Conservation (phyloP, 2,797 vertebrate species). For the Danio choprae region DNA sequence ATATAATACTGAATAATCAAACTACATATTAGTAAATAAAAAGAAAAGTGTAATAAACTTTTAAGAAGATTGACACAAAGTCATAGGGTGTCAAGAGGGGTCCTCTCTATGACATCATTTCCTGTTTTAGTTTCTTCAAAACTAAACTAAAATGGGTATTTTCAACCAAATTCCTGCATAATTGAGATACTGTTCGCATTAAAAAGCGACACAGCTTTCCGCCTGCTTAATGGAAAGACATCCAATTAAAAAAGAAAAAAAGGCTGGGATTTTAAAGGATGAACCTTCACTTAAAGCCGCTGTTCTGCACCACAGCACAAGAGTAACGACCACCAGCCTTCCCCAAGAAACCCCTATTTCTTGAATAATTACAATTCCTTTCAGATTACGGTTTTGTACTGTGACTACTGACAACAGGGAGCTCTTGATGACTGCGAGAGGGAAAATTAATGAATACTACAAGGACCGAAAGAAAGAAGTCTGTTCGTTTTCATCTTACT, state of each 20-base stretch:
- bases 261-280: slow-evolving; percentile 2
- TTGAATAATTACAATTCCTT: slow-evolving; percentile 29
- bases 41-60: no score
- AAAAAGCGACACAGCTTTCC: background rate
- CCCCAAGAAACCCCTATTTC: slow-evolving; percentile 11
- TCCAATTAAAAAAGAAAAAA: slow-evolving; percentile 21
- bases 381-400: slow-evolving; percentile 20
- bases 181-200: background rate
- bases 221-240: slow-evolving; percentile 4
- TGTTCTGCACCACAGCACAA: slow-evolving; percentile 34
- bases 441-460: slow-evolving; percentile 27
- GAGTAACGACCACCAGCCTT: slow-evolving; percentile 19
- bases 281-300: slow-evolving; percentile 19
- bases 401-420: slow-evolving; percentile 27
- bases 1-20: background rate
- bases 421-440: slow-evolving; percentile 30
- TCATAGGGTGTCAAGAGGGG: background rate
- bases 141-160: background rate
- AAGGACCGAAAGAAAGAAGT: background rate
- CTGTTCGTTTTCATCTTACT: slow-evolving; percentile 8
- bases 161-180: background rate
- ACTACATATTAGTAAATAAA: no score
- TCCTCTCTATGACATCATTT: background rate
- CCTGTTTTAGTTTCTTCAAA: background rate
- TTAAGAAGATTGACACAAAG: background rate